Conservation (phyloP, 2,797 vertebrate genomes). For the Furcifer pardalis region DNA sequence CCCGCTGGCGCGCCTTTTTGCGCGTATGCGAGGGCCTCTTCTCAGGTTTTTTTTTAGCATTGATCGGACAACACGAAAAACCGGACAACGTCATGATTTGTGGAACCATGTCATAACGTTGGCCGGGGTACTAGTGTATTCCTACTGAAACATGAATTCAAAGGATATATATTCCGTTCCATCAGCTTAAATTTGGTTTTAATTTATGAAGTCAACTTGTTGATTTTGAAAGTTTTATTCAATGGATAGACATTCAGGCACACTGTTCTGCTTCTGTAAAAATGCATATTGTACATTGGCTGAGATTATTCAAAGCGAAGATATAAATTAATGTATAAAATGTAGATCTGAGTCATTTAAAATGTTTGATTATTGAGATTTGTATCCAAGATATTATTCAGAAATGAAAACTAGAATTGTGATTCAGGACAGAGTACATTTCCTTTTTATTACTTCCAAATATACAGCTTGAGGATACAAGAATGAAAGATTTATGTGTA, state of each 20-base stretch:
- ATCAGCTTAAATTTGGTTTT: conserved; percentile 41
- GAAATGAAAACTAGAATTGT: not conserved
- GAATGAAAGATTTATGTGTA: not conserved
- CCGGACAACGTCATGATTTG: no score
- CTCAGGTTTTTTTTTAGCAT: no score
- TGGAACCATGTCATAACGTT: no score
- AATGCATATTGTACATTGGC: not conserved
- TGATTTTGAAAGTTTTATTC: not conserved
- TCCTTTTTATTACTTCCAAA: not conserved
- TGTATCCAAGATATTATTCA: conserved; percentile 28
- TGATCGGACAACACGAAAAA: no score
- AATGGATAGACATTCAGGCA: not conserved
- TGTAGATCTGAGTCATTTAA: not conserved
- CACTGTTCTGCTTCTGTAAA: not conserved
- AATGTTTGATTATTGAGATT: conserved; percentile 16
- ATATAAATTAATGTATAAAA: not conserved
- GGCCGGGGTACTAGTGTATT: no score
- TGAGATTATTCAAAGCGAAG: conserved; percentile 34
- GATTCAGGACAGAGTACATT: not conserved
- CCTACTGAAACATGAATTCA: conserved; percentile 42
- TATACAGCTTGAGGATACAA: not conserved
- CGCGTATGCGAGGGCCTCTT: no score
- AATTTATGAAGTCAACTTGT: conserved; percentile 19
- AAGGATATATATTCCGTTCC: conserved; percentile 31
- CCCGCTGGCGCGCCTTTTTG: no score